Evolutionary conservation across 2,113 vertebrate genomes (phyloP), one percentile per base, ranked within the genome.

Genomic region (Sinocyclocheilus anshuiensis): DNA sequence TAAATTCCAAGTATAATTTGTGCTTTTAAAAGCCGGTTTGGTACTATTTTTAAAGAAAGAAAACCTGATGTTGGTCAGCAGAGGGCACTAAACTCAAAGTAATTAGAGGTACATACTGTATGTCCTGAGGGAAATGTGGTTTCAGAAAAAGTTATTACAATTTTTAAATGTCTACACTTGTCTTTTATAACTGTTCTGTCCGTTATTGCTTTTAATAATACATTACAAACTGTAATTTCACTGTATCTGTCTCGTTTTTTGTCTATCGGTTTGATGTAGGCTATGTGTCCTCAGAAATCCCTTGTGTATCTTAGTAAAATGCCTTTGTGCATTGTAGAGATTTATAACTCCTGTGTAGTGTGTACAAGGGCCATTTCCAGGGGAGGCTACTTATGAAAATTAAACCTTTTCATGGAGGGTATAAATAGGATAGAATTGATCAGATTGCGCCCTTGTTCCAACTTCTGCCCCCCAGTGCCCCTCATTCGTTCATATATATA

Each of bases 311-410:
- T 84, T 48, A 90, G 87, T 89, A 89, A 86, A n/a, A n/a, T 22
- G 45, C 39, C 4, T 86, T 82, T 29, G 39, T 50, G 84, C 57
- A 13, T 61, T 29, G 45, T 57, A 79, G 53, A 72, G 87, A 94
- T 91, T 92, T 92, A 94, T 90, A 67, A 57, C 83, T 87, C 76
- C 67, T 77, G 87, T 92, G 87, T 90, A 89, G 63, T 77, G 87
- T 92, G 87, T 90, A 89, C 85, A 86, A 83, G 75, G 85, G 22
- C 77, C 39, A n/a, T 26, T 63, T 84, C 87, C 69, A 13, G 72
- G 74, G 76, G 55, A 57, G 69, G 88, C 86, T 91, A 94, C 91
- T 94, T 92, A 92, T 83, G 87, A 91, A 94, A 93, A 95, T 94
- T 53, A 93, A 94, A 92, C 69, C 86, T 77, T 86, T 61, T 86